Evolutionary conservation across 2,888 invertebrate species (phyloP).

Genomic region (Dynastes hyllus): DNA sequence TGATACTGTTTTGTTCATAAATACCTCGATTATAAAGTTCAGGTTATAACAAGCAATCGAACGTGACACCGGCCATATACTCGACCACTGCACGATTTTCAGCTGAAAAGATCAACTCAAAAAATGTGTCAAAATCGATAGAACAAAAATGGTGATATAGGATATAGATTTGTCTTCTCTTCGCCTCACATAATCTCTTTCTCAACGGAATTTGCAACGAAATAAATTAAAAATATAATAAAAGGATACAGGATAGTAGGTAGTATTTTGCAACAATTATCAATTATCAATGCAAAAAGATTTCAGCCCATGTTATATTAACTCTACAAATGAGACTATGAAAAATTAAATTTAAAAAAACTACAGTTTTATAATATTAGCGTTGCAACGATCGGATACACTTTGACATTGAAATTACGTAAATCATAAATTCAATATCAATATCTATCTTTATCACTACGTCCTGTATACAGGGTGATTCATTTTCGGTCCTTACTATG

Average conservation of each 20-base stretch:
- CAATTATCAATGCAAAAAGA: too few relatives aligned
- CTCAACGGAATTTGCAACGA: slow-evolving; percentile 32
- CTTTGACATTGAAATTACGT: neutral
- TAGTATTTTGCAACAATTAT: too few relatives aligned
- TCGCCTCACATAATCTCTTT: slow-evolving; percentile 39
- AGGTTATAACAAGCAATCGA: slow-evolving; percentile 61
- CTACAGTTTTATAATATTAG: slow-evolving; percentile 10
- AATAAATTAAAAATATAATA: too few relatives aligned
- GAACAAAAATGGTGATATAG: slow-evolving; percentile 42
- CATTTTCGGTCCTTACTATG: too few relatives aligned
- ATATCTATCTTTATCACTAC: neutral
- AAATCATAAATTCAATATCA: neutral
- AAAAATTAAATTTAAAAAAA: too few relatives aligned
- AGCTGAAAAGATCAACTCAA: slow-evolving; percentile 60
- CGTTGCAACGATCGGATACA: neutral
- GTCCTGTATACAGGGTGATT: neutral
- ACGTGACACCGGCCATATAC: slow-evolving; percentile 59
- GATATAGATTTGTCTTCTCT: neutral
- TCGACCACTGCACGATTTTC: slow-evolving; percentile 58
- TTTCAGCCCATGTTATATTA: too few relatives aligned
- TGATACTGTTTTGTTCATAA: slow-evolving; percentile 55
- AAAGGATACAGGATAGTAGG: too few relatives aligned
- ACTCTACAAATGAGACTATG: too few relatives aligned
- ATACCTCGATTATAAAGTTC: slow-evolving; percentile 62
- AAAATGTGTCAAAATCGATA: slow-evolving; percentile 52